Evolutionary conservation across 2,113 vertebrate genomes (phyloP).

Genomic region (Percopsis transmontana): DNA sequence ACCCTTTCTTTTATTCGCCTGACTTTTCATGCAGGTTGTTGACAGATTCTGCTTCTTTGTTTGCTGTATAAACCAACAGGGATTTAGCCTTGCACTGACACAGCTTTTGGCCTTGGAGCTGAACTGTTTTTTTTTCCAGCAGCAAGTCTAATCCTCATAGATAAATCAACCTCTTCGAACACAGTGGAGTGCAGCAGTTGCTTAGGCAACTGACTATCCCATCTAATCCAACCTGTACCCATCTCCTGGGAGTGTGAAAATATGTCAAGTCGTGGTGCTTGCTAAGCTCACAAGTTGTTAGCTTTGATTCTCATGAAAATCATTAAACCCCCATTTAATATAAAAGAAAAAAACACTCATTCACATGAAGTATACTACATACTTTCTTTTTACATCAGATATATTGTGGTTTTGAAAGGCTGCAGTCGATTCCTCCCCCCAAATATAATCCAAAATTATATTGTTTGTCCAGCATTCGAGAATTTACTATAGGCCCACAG

Average conservation of each 20-base stretch:
- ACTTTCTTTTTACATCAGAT: background rate
- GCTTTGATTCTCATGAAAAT: constrained; percentile 49
- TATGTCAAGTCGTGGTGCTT: constrained; percentile 52
- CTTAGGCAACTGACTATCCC: constrained; percentile 68
- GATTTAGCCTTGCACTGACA: constrained; percentile 60
- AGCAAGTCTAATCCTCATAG: constrained; percentile 63
- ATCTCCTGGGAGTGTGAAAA: constrained; percentile 63
- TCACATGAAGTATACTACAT: background rate
- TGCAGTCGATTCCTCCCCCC: no score
- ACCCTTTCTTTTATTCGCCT: constrained; percentile 50
- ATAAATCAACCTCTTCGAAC: constrained; percentile 65
- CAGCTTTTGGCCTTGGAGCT: constrained; percentile 57
- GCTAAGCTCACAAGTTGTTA: constrained; percentile 53
- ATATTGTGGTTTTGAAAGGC: background rate
- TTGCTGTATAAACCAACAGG: constrained; percentile 58
- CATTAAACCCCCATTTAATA: constrained; percentile 14
- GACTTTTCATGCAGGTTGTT: constrained; percentile 56
- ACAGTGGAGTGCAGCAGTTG: constrained; percentile 66
- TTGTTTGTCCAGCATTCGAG: constrained; percentile 12
- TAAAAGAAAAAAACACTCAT: background rate
- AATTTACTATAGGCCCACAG: constrained; percentile 19
- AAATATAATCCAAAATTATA: no score
- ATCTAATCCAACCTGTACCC: constrained; percentile 70
- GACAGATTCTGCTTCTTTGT: constrained; percentile 61
- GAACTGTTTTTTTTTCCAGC: constrained; percentile 43